These are phyloP conservation scores for Brachyalestes nurse DNA, from an alignment of 2,797 vertebrate genomes.

Conservation along the genomic window DNA sequence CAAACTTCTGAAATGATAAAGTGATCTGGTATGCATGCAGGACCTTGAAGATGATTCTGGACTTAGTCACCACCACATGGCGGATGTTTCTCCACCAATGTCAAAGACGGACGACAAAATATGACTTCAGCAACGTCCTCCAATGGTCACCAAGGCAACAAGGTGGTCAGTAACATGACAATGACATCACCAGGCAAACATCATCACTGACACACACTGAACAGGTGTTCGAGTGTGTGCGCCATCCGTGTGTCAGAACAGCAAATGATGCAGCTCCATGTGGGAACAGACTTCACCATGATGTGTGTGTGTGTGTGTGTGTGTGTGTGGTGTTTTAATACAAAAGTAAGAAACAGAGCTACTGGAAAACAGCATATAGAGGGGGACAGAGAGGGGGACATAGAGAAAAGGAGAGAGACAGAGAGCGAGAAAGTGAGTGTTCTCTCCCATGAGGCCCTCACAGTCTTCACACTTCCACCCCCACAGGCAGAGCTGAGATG, in stretches of 20 bases:
- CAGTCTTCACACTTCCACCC: conserved; percentile 61
- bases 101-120: conserved; percentile 2
- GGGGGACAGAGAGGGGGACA: background rate
- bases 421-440: conserved; percentile 27
- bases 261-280: conserved; percentile 39
- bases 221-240: conserved; percentile 41
- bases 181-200: conserved; percentile 44
- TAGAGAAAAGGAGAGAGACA: background rate
- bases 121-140: background rate
- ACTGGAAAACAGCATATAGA: conserved; percentile 1
- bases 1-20: no score
- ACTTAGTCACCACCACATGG: background rate
- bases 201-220: conserved; percentile 39
- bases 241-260: conserved; percentile 52
- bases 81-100: background rate
- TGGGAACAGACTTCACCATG: conserved; percentile 41
- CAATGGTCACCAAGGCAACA: conserved; percentile 21
- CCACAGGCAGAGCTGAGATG: conserved; percentile 55
- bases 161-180: conserved; percentile 19
- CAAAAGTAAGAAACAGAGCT: background rate
- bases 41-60: background rate
- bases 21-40: background rate
- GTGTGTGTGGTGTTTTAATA: conserved; percentile 17
- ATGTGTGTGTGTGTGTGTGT: conserved; percentile 17
- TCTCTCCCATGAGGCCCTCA: conserved; percentile 51